Percentiles rank a stretch among this genome's conserved stretches.
These are phyloP conservation scores for honey bee (Apis mellifera) DNA, from an alignment of 1,140 invertebrate genomes.

Conservation along the genomic window DNA sequence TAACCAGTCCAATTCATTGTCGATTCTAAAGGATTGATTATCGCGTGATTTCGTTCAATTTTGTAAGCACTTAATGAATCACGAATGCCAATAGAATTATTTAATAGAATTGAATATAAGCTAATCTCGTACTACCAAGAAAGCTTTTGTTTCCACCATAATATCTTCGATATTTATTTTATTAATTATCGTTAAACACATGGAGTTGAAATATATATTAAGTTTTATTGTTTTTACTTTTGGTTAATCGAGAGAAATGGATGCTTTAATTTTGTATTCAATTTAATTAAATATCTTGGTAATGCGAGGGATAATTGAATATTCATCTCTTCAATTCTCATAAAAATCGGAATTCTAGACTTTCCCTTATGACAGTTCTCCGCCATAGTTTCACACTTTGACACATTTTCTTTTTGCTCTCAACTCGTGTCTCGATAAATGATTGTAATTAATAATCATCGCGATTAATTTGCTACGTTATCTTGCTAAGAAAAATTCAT, in stretches of 20 bases:
- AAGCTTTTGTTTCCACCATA: too few species aligned
- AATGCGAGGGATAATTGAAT: not conserved
- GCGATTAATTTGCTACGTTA: conserved; percentile 26
- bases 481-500: conserved; percentile 27
- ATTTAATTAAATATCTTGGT: too few species aligned
- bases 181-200: too few species aligned
- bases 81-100: not conserved
- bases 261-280: too few species aligned
- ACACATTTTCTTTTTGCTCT: not conserved
- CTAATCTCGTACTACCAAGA: too few species aligned
- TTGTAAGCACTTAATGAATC: conserved; percentile 2
- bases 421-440: conserved; percentile 15
- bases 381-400: conserved; percentile 12
- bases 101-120: not conserved
- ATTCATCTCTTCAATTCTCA: conserved; percentile 32
- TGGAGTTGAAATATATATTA: too few species aligned
- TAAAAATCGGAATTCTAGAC: conserved; percentile 28
- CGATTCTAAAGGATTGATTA: not conserved
- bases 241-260: too few species aligned
- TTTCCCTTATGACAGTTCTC: conserved; percentile 25
- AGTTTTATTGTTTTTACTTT: too few species aligned
- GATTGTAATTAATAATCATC: conserved; percentile 29
- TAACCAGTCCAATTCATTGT: not conserved
- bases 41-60: conserved; percentile 21
- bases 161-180: too few species aligned